Evolutionary conservation across 2,888 invertebrate genomes (phyloP).

Genomic region (Drosophila putrida): DNA sequence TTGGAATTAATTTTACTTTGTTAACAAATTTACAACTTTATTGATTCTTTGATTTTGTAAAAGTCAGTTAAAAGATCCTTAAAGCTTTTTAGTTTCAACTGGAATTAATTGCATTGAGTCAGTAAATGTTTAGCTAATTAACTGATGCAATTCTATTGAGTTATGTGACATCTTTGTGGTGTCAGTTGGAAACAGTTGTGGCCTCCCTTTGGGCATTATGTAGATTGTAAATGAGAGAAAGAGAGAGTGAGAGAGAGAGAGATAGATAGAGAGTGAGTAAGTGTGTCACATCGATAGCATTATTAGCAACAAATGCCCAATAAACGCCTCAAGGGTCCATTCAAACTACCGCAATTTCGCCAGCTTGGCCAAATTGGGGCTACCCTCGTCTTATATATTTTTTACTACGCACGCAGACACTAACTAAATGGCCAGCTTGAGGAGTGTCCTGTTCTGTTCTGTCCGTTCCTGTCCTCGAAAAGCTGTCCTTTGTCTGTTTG

Average conservation of each 20-base stretch:
- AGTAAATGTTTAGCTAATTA: constrained; percentile 9
- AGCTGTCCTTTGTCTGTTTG: constrained; percentile 16
- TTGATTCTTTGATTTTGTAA: too few relatives aligned
- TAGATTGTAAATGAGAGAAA: not conserved
- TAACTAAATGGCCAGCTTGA: constrained; percentile 61
- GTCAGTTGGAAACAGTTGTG: not conserved
- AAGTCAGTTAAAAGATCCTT: too few relatives aligned
- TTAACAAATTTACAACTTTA: not conserved
- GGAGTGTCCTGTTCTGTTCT: constrained; percentile 13
- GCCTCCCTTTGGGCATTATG: not conserved
- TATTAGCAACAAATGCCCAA: constrained; percentile 75
- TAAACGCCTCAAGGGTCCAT: constrained; percentile 54
- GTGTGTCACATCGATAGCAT: constrained; percentile 72
- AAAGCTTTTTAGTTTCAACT: not conserved
- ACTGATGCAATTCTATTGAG: constrained; percentile 8
- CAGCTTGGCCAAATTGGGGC: constrained; percentile 70
- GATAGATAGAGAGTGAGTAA: not conserved
- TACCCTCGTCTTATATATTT: constrained; percentile 62
- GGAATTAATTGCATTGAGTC: not conserved
- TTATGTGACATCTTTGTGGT: not conserved
- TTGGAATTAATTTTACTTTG: too few relatives aligned
- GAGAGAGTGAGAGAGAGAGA: too few relatives aligned
- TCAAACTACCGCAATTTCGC: constrained; percentile 59
- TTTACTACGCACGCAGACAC: constrained; percentile 10
- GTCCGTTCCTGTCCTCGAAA: not conserved